Evolutionary conservation across 37 sponge, comb jelly and placozoan species (phyloP), one percentile per base, ranked within the genome.

Genomic region (Halisarca cf. caerulea): DNA sequence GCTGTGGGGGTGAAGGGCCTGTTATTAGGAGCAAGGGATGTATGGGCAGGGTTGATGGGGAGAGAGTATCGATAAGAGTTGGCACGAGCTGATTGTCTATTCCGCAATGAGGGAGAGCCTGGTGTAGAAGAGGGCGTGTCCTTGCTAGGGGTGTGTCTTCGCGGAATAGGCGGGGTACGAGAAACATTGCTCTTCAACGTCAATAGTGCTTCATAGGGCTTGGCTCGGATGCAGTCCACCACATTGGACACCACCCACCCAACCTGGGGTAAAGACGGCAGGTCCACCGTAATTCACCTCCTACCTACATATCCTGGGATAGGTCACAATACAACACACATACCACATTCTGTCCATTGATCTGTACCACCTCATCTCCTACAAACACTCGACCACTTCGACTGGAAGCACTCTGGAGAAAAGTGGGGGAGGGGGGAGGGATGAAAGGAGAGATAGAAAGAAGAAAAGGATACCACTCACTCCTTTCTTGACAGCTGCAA

Each of bases 331-430:
- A n/a, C n/a, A n/a, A n/a, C 28, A 15, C 11, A 71, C 92, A 71
- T 45, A 92, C 92, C 79, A 92, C 88, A 85, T 92, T 92, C 86
- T 85, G 92, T 2, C 53, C 20, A 79, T 92, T 92, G 51, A 92
- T 83, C 44, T 92, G 92, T 34, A 92, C 59, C 2, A 92, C 68
- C 62, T 92, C 92, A 44, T 68, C 89, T 79, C 92, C 92, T 36
- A 75, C 66, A 41, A n/a, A 33, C 0, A 88, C 59, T 42, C 73
- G 58, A 4, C 92, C 89, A 75, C 80, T 75, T 59, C 57, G 40
- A 32, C 33, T 59, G 0, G 92, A 88, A n/a, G 92, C 89, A 41
- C 89, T 82, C 92, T 91, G 45, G 7, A 83, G 34, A 47, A n/a
- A n/a, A n/a, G n/a, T n/a, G n/a, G n/a, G n/a, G n/a, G n/a, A n/a